These are phyloP conservation scores for Epizoanthus illoricatus DNA, from an alignment of 92 coral and sea anemone genomes.

Conservation along the genomic window DNA sequence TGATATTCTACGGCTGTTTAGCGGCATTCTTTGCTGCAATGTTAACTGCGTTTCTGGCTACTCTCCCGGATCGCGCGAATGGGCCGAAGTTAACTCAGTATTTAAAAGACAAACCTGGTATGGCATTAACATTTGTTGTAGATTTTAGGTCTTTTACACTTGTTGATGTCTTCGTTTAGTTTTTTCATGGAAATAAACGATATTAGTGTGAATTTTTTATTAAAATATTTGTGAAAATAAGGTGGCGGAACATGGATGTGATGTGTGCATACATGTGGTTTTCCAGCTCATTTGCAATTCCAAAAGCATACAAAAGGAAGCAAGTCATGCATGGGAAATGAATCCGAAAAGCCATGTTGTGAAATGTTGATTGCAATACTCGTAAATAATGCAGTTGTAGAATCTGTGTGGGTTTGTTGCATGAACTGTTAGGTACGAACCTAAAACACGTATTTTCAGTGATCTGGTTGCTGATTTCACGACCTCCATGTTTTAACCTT, in stretches of 20 bases:
- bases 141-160: neutral
- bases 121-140: neutral
- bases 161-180: neutral
- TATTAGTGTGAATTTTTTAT: neutral
- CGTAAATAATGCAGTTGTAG: slow-evolving; percentile 2
- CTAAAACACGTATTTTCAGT: slow-evolving; percentile 13
- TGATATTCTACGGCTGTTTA: slow-evolving; percentile 87
- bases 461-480: no score
- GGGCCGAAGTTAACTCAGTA: slow-evolving; percentile 91
- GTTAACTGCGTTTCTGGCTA: slow-evolving; percentile 80
- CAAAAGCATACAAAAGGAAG: slow-evolving; percentile 21
- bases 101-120: slow-evolving; percentile 78
- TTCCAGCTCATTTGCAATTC: slow-evolving; percentile 61
- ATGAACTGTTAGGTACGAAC: neutral
- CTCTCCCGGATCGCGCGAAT: slow-evolving; percentile 73
- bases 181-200: neutral
- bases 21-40: slow-evolving; percentile 95
- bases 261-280: slow-evolving; percentile 52
- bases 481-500: no score
- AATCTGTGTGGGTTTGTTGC: neutral
- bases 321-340: slow-evolving; percentile 10
- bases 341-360: neutral
- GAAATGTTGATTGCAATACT: neutral
- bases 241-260: slow-evolving; percentile 12
- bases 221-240: neutral